Conservation (phyloP, 2,888 invertebrate species). For the Anagyrus pseudococci region DNA sequence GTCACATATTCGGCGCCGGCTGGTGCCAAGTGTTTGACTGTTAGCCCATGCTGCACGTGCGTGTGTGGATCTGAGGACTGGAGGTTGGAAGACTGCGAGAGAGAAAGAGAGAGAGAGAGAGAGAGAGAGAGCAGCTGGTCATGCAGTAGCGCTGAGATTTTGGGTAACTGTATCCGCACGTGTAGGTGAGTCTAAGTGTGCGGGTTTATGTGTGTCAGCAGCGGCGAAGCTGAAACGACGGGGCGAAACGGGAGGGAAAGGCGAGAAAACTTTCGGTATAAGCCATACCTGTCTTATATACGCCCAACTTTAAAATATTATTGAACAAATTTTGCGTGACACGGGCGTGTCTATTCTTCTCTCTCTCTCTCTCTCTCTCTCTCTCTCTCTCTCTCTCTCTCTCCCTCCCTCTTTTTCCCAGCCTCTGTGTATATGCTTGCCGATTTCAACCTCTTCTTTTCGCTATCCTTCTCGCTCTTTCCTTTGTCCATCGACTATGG, state of each 20-base stretch:
- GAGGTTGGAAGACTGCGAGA: neutral
- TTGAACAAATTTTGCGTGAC: slow-evolving; percentile 47
- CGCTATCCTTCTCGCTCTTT: neutral
- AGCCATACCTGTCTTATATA: slow-evolving; percentile 45
- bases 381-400: neutral
- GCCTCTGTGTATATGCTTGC: too few relatives aligned
- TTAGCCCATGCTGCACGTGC: slow-evolving; percentile 59
- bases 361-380: neutral
- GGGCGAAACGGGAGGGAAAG: slow-evolving; percentile 18
- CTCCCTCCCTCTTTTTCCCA: neutral
- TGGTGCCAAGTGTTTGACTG: slow-evolving; percentile 63
- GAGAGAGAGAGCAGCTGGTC: neutral
- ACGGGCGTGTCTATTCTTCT: neutral
- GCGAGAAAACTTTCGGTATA: slow-evolving; percentile 44
- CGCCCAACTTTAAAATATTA: slow-evolving; percentile 57
- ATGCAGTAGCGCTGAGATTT: slow-evolving; percentile 16
- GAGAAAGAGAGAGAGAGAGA: slow-evolving; percentile 6
- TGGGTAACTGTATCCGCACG: slow-evolving; percentile 7
- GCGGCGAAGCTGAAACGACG: slow-evolving; percentile 7
- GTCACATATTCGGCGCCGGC: slow-evolving; percentile 61
- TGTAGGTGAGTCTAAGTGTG: too few relatives aligned
- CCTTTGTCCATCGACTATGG: neutral
- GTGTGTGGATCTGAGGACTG: slow-evolving; percentile 43
- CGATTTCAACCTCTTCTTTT: neutral
- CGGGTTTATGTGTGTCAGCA: neutral